Base-by-base conservation (phyloP, 2,888 invertebrate genomes). In the Tholera decimalis region DNA sequence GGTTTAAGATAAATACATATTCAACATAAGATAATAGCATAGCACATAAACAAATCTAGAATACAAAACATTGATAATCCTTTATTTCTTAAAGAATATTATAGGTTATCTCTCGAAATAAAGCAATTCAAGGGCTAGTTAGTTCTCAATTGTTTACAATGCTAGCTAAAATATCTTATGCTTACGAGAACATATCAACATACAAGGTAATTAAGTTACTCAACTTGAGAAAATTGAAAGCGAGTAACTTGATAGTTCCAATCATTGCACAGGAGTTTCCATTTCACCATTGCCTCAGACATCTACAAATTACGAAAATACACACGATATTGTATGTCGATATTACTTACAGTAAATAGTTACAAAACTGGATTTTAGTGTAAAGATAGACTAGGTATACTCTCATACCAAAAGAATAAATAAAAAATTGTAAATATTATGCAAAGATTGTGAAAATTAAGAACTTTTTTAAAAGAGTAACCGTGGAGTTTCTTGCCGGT, bases 1-100 rank as follows among this genome's bases (percentile, higher is more conserved):
- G 50, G 73, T 33, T 13, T 54, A 24, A 37, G 15, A 50, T 43
- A 49, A 13, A 33, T 7, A 28, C 1, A 49, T 30, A 37, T 41
- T 20, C 8, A 37, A 49, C 11, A 18, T 30, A 54, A 72, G 26
- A 60, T 65, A 66, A 73, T 57, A 49, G n/a, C 41, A 5, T 4
- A 37, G 24, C 26, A 49, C 7, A 13, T 11, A 35, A 72, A 49
- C 53, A 46, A 65, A 60, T 77, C 56, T 66, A 60, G 26, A 49
- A 15, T 30, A 5, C 8, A 72, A 62, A 73, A 66, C 53, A 33
- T 15, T 11, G 24, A 13, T 9, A 8, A 33, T 18, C 28, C 3
- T 28, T 51, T 56, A 73, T 66, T 49, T 73, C 54, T 73, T 60
- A 77, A 54, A 77, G 56, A 60, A 49, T 22, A 64, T 18, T 9